Percentiles rank a stretch among this genome's conserved stretches.
These are phyloP conservation scores for Arion vulgaris DNA, from an alignment of 1,140 invertebrate genomes.

Conservation along the genomic window DNA sequence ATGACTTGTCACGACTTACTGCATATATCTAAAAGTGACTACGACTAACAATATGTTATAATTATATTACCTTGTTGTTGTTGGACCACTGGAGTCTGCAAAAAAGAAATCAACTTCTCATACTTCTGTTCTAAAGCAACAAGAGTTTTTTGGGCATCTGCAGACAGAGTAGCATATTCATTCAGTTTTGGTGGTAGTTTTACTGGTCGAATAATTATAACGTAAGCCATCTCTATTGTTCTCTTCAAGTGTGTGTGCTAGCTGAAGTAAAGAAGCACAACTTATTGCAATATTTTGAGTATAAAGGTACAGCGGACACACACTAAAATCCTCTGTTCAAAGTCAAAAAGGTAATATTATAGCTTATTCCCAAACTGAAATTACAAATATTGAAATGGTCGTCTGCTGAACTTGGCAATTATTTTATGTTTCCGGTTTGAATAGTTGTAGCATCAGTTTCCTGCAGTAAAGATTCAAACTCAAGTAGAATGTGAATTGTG, in stretches of 20 bases:
- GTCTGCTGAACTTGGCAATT: background rate
- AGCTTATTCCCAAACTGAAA: background rate
- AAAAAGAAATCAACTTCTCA: background rate
- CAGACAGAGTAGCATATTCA: background rate
- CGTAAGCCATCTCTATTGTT: background rate
- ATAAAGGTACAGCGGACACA: no score
- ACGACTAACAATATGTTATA: background rate
- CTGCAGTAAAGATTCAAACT: background rate
- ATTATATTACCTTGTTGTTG: background rate
- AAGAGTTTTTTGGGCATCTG: slow-evolving; percentile 19
- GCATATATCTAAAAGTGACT: no score
- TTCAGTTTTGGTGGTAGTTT: background rate
- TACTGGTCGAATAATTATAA: background rate
- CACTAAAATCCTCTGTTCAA: no score
- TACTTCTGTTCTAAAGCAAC: background rate
- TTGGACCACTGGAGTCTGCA: background rate
- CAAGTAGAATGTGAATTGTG: no score
- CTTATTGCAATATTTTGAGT: no score
- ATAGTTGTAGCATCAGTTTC: background rate
- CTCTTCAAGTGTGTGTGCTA: background rate
- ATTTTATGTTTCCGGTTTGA: background rate
- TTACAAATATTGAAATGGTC: no score
- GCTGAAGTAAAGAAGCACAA: no score
- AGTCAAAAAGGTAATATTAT: background rate
- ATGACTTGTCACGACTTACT: no score